A percentile compares a stretch with the other conserved stretches of the same genome.
Evolutionary conservation across 2,113 vertebrate genomes (phyloP).

Genomic region (Thunnus thynnus): DNA sequence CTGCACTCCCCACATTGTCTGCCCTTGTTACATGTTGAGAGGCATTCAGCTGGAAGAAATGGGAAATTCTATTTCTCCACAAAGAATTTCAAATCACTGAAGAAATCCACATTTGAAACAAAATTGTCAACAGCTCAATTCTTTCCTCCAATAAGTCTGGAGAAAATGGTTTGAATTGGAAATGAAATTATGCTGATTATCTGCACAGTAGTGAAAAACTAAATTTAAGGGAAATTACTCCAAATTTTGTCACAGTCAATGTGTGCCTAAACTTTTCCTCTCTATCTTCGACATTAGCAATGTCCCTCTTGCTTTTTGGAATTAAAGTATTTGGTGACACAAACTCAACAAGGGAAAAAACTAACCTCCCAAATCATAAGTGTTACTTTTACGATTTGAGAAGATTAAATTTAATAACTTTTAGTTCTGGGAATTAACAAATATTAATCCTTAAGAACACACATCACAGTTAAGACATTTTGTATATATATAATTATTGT

Average conservation of each 20-base stretch:
- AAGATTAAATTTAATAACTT: neutral
- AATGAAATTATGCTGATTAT: conserved; percentile 80
- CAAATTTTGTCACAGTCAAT: conserved; percentile 45
- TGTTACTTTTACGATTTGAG: too few species aligned
- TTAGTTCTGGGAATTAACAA: neutral
- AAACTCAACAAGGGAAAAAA: neutral
- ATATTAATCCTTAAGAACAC: neutral
- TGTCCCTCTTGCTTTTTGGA: conserved; percentile 8
- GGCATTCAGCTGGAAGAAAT: conserved; percentile 83
- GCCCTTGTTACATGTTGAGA: conserved; percentile 85
- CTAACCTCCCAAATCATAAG: neutral
- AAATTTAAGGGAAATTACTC: conserved; percentile 58
- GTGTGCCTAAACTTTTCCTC: conserved; percentile 34
- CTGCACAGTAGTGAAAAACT: conserved; percentile 64
- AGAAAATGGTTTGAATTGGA: conserved; percentile 75
- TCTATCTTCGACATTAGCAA: neutral
- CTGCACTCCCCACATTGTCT: conserved; percentile 84
- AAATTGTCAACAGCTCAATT: conserved; percentile 79
- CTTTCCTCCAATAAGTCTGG: conserved; percentile 66
- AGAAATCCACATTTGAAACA: conserved; percentile 82
- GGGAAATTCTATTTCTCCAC: conserved; percentile 80
- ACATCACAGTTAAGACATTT: neutral
- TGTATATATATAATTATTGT: neutral
- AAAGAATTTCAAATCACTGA: conserved; percentile 83
- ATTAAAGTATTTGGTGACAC: conserved; percentile 3